These are phyloP conservation scores for Arnoldichthys spilopterus DNA, from an alignment of 2,797 vertebrate genomes.

Conservation along the genomic window DNA sequence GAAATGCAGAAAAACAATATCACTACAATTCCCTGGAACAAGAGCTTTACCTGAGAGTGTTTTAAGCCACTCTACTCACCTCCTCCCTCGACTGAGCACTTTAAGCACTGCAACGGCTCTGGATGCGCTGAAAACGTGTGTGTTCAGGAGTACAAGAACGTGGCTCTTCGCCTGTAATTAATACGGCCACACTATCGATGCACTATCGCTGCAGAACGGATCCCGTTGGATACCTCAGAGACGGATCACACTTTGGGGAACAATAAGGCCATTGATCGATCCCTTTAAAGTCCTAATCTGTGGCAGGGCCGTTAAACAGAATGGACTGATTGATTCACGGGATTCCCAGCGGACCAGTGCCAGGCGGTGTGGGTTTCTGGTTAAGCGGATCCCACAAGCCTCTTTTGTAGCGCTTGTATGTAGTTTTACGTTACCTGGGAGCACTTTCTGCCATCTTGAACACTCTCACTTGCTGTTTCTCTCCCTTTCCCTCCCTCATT, in stretches of 20 bases:
- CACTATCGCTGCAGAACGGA: conserved; percentile 81
- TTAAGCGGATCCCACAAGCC: conserved; percentile 77
- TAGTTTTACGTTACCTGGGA: conserved; percentile 82
- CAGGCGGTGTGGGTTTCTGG: conserved; percentile 76
- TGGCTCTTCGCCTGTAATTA: conserved; percentile 70
- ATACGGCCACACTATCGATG: conserved; percentile 79
- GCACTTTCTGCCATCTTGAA: conserved; percentile 67
- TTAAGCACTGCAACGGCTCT: background rate
- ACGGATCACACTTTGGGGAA: conserved; percentile 83
- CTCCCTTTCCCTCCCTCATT: conserved; percentile 43
- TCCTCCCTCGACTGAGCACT: background rate
- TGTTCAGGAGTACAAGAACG: background rate
- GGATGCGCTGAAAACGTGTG: background rate
- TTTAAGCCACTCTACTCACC: background rate
- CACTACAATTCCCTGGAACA: background rate
- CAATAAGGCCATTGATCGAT: conserved; percentile 89
- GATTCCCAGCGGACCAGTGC: conserved; percentile 77
- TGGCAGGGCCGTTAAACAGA: conserved; percentile 77
- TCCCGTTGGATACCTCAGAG: conserved; percentile 71
- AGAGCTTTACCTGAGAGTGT: background rate
- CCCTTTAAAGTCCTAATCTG: conserved; percentile 78
- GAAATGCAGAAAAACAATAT: background rate
- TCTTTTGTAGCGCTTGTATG: conserved; percentile 86
- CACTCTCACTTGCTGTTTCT: conserved; percentile 51
- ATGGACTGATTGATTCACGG: conserved; percentile 78